Percentiles rank a stretch among this genome's conserved stretches.
Evolutionary conservation across 1,140 invertebrate genomes (phyloP).

Genomic region (Hylaeus anthracinus): DNA sequence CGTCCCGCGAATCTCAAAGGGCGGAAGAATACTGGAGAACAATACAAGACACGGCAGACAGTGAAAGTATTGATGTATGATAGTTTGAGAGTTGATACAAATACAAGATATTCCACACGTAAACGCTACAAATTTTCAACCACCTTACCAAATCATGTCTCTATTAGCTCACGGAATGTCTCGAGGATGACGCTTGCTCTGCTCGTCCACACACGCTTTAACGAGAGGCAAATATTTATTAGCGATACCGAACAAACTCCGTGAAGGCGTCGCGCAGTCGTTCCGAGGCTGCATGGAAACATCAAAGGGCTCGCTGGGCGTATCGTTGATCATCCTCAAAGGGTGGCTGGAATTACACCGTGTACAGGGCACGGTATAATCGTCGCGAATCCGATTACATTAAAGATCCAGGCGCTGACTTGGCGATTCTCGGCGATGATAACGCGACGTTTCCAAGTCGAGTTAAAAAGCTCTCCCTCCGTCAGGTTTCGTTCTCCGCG

Average conservation of each 20-base stretch:
- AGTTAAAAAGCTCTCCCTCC: slow-evolving; percentile 13
- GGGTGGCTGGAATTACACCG: background rate
- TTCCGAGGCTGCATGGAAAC: background rate
- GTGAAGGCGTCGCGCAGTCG: background rate
- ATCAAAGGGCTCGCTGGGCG: slow-evolving; percentile 16
- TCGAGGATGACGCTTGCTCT: no score
- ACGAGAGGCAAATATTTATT: slow-evolving; percentile 40
- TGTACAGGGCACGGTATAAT: slow-evolving; percentile 23
- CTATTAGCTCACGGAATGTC: no score
- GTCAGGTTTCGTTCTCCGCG: background rate
- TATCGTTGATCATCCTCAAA: slow-evolving; percentile 33
- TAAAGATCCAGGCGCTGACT: slow-evolving; percentile 29
- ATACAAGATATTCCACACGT: no score
- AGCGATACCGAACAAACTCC: background rate
- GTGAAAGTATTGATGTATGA: no score
- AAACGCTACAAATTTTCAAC: no score
- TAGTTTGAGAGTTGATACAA: no score
- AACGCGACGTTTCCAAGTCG: background rate
- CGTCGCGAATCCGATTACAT: slow-evolving; percentile 41
- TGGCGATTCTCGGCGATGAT: slow-evolving; percentile 27
- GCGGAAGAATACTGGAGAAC: background rate
- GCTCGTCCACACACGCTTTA: background rate
- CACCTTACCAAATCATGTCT: no score
- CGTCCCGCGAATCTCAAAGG: background rate
- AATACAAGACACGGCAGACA: background rate